phyloP scores from a whole-genome alignment of 2,888 invertebrate genomes.

The Trichogramma evanescens region DNA sequence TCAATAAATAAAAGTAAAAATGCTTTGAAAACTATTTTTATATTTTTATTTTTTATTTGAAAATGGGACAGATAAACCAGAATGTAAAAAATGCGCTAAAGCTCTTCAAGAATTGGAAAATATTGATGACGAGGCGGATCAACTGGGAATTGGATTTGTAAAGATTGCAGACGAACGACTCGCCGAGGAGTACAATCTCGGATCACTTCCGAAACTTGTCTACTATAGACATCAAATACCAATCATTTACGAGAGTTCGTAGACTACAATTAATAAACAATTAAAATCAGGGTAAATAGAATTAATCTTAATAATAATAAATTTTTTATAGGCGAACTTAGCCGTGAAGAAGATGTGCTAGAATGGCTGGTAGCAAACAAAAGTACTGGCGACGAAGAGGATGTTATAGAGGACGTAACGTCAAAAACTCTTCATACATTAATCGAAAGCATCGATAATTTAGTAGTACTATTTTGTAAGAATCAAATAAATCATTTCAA shows the following conservation, averaged over 20 bases:
- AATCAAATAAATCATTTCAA: constrained; percentile 26
- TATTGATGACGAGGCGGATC: constrained; percentile 91
- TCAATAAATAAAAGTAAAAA: background rate
- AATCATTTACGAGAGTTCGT: constrained; percentile 83
- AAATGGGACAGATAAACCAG: constrained; percentile 72
- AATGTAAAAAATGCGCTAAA: constrained; percentile 86
- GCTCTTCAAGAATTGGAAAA: constrained; percentile 86
- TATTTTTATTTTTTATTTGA: constrained; percentile 29
- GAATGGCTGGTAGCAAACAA: constrained; percentile 92
- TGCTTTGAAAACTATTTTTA: background rate
- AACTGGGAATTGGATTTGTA: constrained; percentile 88
- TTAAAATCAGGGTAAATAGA: background rate
- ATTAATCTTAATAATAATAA: background rate
- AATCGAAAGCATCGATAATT: constrained; percentile 82
- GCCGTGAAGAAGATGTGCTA: constrained; percentile 83
- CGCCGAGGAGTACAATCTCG: constrained; percentile 88
- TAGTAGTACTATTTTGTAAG: constrained; percentile 90
- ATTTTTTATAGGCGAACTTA: constrained; percentile 64
- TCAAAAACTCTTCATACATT: constrained; percentile 79
- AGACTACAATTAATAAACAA: background rate
- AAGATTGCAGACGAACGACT: constrained; percentile 87
- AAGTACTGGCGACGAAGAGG: constrained; percentile 88
- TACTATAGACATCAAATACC: constrained; percentile 93
- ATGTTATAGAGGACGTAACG: constrained; percentile 91
- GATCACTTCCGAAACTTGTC: constrained; percentile 78